Evolutionary conservation across 2,888 invertebrate genomes (phyloP).

Genomic region (Coleophora deauratella): DNA sequence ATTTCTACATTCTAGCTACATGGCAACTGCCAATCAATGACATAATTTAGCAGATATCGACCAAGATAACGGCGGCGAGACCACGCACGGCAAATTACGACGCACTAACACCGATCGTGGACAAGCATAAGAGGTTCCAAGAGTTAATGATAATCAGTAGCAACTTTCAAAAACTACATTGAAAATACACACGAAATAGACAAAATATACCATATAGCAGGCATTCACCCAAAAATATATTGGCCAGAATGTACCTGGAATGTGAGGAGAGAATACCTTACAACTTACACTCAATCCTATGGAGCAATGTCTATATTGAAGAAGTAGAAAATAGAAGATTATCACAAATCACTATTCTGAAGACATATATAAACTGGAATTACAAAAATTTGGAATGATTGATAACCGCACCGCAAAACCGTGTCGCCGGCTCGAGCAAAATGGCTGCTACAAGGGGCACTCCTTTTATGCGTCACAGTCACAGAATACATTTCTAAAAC

Average conservation of each 20-base stretch:
- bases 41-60: conserved; percentile 43
- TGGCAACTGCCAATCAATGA: conserved; percentile 17
- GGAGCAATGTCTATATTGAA: not conserved
- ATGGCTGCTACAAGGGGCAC: conserved; percentile 73
- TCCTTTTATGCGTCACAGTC: conserved; percentile 77
- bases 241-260: conserved; percentile 32
- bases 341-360: conserved; percentile 9
- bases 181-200: too few relatives aligned
- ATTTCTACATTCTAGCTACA: conserved; percentile 7
- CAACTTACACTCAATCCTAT: conserved; percentile 24
- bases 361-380: conserved; percentile 14
- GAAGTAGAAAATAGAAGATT: not conserved
- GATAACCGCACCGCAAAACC: conserved; percentile 63
- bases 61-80: conserved; percentile 63
- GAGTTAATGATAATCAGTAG: too few relatives aligned
- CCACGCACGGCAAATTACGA: conserved; percentile 64
- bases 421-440: conserved; percentile 73
- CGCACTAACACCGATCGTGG: conserved; percentile 51
- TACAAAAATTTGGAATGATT: conserved; percentile 37
- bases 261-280: conserved; percentile 36
- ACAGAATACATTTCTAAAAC: conserved; percentile 39
- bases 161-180: too few relatives aligned
- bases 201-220: not conserved
- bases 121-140: conserved; percentile 18
- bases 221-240: conserved; percentile 39